Conservation (phyloP, 2,113 vertebrate species). For the Bagarius yarrelli region DNA sequence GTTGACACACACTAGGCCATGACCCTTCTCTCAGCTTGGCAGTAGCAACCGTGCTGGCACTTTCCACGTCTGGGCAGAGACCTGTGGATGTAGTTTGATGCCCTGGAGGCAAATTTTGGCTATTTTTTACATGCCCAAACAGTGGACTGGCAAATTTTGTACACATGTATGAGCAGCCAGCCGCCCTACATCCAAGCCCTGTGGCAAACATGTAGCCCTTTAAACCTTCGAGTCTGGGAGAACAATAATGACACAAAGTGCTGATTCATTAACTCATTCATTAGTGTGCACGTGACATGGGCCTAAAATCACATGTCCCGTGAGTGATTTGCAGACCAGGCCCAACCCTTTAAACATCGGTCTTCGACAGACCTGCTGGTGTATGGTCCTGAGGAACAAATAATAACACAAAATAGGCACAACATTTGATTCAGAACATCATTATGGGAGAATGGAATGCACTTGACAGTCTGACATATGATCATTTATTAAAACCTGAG, state of each 20-base stretch:
- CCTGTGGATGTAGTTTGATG: slow-evolving; percentile 22
- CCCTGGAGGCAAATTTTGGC: slow-evolving; percentile 33
- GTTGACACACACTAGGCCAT: slow-evolving; percentile 36
- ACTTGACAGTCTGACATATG: too few relatives aligned
- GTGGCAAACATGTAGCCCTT: too few relatives aligned
- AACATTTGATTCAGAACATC: too few relatives aligned
- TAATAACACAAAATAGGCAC: too few relatives aligned
- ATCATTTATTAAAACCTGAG: slow-evolving; percentile 6
- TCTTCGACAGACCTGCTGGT: too few relatives aligned
- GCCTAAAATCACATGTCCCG: too few relatives aligned
- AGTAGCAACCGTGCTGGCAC: slow-evolving; percentile 11
- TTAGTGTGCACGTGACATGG: slow-evolving; percentile 18
- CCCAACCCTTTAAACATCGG: too few relatives aligned
- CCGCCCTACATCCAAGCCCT: slow-evolving; percentile 8
- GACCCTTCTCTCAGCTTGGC: slow-evolving; percentile 30
- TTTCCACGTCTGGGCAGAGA: slow-evolving; percentile 13
- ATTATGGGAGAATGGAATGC: too few relatives aligned
- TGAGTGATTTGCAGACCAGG: too few relatives aligned
- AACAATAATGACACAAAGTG: slow-evolving; percentile 21
- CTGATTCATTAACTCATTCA: slow-evolving; percentile 30
- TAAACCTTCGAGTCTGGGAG: too few relatives aligned
- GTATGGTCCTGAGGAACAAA: too few relatives aligned
- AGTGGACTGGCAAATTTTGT: too few relatives aligned
- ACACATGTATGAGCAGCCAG: slow-evolving; percentile 14
- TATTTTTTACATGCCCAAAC: background rate